Evolutionary conservation across 2,113 vertebrate species (phyloP).

Genomic region (Urocynchramus pylzowi): DNA sequence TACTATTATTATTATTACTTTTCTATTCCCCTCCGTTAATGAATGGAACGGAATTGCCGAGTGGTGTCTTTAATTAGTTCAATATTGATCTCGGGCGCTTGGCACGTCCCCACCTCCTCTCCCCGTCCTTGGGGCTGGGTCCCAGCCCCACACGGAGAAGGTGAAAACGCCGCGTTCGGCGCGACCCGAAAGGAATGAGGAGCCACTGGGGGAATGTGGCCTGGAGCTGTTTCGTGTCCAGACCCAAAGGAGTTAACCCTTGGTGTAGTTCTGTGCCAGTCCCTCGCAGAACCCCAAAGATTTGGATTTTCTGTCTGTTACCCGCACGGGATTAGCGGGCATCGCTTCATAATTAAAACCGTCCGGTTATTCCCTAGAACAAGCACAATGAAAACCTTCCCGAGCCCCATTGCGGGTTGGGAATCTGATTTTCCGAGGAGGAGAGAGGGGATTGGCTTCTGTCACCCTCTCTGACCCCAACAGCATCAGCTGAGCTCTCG

Average conservation of each 20-base stretch:
- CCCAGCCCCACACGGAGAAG: background rate
- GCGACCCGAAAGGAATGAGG: background rate
- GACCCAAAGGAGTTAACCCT: background rate
- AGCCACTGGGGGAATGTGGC: background rate
- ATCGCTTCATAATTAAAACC: background rate
- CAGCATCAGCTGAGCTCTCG: background rate
- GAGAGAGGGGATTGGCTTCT: background rate
- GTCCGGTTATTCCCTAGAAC: background rate
- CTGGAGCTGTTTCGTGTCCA: background rate
- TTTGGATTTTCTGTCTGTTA: background rate
- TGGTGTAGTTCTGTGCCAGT: background rate
- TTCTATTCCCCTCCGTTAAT: background rate
- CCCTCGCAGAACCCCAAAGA: background rate
- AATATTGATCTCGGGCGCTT: background rate
- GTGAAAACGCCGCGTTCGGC: background rate
- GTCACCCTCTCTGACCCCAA: background rate
- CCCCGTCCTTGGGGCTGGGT: background rate
- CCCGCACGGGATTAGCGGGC: background rate
- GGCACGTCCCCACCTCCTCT: background rate
- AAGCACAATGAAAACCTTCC: background rate
- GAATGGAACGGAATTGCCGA: background rate
- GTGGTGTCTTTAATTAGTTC: background rate
- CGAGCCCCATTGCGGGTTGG: background rate
- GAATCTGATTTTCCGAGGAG: background rate
- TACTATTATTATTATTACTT: background rate